Evolutionary conservation across 2,797 vertebrate species (phyloP).

Genomic region (Margarornis squamiger): DNA sequence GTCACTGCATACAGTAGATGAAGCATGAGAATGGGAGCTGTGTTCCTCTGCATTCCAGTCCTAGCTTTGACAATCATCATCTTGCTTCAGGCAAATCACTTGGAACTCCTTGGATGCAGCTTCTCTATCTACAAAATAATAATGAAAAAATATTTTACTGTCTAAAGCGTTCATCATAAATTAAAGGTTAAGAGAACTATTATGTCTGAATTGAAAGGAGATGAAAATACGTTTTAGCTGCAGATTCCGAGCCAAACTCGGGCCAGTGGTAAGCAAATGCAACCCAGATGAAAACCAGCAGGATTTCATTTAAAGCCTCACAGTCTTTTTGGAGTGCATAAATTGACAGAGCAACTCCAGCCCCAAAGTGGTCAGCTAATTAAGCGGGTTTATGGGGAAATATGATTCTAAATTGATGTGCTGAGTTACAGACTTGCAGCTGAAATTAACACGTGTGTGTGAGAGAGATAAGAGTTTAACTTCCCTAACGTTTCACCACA

Average conservation of each 20-base stretch:
- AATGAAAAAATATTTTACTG: neutral
- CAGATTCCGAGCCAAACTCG: neutral
- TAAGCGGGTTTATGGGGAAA: neutral
- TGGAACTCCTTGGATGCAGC: neutral
- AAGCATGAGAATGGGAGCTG: slow-evolving; percentile 34
- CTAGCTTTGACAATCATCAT: slow-evolving; percentile 2
- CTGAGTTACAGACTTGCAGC: neutral
- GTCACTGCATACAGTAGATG: neutral
- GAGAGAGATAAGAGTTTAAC: neutral
- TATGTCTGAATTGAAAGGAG: neutral
- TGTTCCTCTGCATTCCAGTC: neutral
- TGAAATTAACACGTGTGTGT: neutral
- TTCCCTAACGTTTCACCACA: neutral
- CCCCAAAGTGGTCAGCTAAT: neutral
- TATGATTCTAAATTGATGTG: neutral
- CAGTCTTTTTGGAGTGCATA: neutral
- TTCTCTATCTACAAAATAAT: neutral
- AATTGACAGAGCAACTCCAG: neutral
- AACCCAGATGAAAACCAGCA: neutral
- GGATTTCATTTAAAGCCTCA: neutral
- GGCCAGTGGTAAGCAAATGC: neutral
- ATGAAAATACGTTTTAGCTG: neutral
- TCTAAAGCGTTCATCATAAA: neutral
- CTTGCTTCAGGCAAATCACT: slow-evolving; percentile 42
- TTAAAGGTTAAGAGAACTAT: neutral